Conservation (phyloP, 1,140 invertebrate species). For the Drosophila pseudoobscura region DNA sequence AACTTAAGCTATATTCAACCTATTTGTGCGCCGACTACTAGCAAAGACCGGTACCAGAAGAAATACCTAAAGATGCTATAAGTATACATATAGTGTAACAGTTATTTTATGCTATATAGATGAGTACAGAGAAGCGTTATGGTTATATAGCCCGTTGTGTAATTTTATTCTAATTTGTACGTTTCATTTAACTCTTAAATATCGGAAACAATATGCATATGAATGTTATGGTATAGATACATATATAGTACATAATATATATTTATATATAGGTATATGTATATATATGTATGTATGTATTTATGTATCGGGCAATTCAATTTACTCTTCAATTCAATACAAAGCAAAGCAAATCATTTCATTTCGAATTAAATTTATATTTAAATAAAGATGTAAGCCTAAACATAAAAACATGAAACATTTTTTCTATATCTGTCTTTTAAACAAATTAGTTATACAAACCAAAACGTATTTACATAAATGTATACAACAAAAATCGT, state of each 20-base stretch:
- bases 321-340: conserved; percentile 44
- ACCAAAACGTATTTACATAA: conserved; percentile 56
- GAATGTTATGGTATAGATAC: conserved; percentile 23
- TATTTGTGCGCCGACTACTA: conserved; percentile 55
- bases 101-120: conserved; percentile 30
- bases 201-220: conserved; percentile 40
- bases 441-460: conserved; percentile 61
- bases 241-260: not conserved
- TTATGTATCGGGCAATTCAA: conserved; percentile 32
- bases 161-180: conserved; percentile 51
- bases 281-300: too few relatives aligned
- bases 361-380: conserved; percentile 55
- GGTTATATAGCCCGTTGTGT: conserved; percentile 61
- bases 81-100: conserved; percentile 43
- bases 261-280: too few relatives aligned
- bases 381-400: conserved; percentile 60
- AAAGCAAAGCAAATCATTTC: conserved; percentile 55
- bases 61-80: conserved; percentile 70
- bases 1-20: conserved; percentile 21
- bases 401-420: conserved; percentile 27
- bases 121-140: conserved; percentile 43
- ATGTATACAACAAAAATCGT: conserved; percentile 56
- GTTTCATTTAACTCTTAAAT: conserved; percentile 50
- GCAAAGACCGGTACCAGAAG: conserved; percentile 16
- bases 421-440: conserved; percentile 66